Evolutionary conservation across 2,113 vertebrate genomes (phyloP), one percentile per base, ranked within the genome.

Genomic region (Pan troglodytes): DNA sequence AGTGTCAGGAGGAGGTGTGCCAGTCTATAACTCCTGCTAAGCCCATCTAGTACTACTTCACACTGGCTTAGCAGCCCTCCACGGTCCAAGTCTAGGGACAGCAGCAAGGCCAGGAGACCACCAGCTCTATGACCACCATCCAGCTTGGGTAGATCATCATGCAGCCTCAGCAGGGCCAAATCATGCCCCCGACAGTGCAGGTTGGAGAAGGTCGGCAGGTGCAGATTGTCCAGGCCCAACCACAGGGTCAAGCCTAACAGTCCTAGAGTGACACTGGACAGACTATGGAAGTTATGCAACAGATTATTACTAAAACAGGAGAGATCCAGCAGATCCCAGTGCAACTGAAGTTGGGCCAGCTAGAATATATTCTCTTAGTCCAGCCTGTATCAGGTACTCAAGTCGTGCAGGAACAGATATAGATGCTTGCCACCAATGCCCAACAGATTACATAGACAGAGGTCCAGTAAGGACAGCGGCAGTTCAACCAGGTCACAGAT

Each of bases 271-370:
- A 99, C 32, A 98, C 98, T 0, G 99, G 99, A 13, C 99, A 99
- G 98, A 99, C 99, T 98, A 99, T 99, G 99, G 99, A 99, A 97
- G 99, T 99, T 98, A 99, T 99, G 99, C 99, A 99, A 97, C 99
- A 99, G 98, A 99, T 99, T 99, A 99, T 99, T 98, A 99, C 99
- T 97, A 99, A 99, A 98, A 99, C 99, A 0, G 99, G 99, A 25
- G 99, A 99, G 96, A 99, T 99, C 98, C 99, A 99, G 96, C 99
- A 99, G 70, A 99, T 99, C 94, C 99, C 99, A 96, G 99, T 99
- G 99, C 99, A 99, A 96, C 99, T 99, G 94, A 99, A 99, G 94
- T 99, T 99, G 0, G 99, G 99, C 94, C 99, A 99, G 98, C 99
- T 99, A 94, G 99, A 99, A 97, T 99, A 99, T 98, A 99, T 99